Evolutionary conservation across 2,113 vertebrate species (phyloP).

Genomic region (Cynocephalus volans): DNA sequence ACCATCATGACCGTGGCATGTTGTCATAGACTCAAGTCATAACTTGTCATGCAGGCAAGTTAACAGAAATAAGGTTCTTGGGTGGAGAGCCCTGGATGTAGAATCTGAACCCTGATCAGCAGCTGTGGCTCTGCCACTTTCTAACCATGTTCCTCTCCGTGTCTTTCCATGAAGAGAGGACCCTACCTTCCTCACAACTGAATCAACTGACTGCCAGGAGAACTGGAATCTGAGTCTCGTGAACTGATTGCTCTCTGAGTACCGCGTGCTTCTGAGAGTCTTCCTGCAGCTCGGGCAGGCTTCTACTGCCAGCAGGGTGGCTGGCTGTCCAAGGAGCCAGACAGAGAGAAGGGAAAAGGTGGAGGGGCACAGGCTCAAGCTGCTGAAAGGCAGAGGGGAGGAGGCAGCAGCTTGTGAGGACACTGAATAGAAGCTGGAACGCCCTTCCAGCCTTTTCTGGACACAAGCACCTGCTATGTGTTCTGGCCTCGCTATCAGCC

Average conservation of each 20-base stretch:
- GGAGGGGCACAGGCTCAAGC: background rate
- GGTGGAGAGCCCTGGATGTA: accelerated
- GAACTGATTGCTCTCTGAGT: background rate
- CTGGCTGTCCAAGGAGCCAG: background rate
- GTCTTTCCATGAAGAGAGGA: background rate
- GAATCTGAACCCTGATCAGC: too few species aligned
- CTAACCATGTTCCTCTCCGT: background rate
- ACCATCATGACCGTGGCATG: too few species aligned
- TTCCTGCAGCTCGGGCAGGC: accelerated
- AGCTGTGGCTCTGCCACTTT: background rate
- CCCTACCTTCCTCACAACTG: background rate
- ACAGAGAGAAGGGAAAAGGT: background rate
- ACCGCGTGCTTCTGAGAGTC: background rate
- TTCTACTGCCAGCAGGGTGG: background rate
- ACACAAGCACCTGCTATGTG: background rate
- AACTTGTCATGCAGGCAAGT: accelerated
- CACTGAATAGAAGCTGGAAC: background rate
- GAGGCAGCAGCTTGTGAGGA: too few species aligned
- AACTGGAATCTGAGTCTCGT: background rate
- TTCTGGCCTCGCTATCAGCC: accelerated
- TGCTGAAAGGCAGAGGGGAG: background rate
- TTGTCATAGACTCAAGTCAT: background rate
- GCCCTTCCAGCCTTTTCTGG: background rate
- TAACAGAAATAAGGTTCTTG: background rate
- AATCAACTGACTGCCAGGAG: accelerated